Evolutionary conservation across 2,113 vertebrate genomes (phyloP).

Genomic region (Vidua macroura): DNA sequence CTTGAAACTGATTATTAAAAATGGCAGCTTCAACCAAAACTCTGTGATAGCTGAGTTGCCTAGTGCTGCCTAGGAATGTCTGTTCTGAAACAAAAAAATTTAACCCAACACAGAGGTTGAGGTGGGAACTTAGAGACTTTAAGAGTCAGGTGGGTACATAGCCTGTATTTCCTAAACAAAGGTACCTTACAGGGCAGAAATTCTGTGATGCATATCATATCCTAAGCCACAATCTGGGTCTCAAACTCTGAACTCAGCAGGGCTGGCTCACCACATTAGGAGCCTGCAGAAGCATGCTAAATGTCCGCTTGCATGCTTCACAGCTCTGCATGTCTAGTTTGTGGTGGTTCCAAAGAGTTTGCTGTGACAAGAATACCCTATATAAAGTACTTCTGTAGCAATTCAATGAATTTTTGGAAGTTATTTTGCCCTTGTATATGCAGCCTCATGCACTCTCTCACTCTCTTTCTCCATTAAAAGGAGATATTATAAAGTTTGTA

Average conservation of each 20-base stretch:
- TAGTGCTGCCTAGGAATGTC: neutral
- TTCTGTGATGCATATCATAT: neutral
- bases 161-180: neutral
- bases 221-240: neutral
- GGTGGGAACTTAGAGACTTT: neutral
- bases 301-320: rapidly evolving
- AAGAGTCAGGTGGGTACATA: neutral
- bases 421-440: neutral
- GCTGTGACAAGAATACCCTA: neutral
- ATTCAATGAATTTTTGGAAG: neutral
- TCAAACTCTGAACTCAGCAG: neutral
- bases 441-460: neutral
- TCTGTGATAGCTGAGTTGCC: neutral
- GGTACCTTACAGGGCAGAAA: neutral
- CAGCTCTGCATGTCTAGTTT: neutral
- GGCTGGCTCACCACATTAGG: neutral
- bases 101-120: neutral
- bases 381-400: neutral
- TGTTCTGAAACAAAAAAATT: neutral
- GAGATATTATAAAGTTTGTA: neutral
- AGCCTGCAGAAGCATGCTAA: neutral
- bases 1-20: neutral
- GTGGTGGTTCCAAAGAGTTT: neutral
- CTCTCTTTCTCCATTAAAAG: neutral
- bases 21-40: neutral